Evolutionary conservation across 1,140 invertebrate genomes (phyloP), one percentile per base, ranked within the genome.

Genomic region (Ericerus pela): DNA sequence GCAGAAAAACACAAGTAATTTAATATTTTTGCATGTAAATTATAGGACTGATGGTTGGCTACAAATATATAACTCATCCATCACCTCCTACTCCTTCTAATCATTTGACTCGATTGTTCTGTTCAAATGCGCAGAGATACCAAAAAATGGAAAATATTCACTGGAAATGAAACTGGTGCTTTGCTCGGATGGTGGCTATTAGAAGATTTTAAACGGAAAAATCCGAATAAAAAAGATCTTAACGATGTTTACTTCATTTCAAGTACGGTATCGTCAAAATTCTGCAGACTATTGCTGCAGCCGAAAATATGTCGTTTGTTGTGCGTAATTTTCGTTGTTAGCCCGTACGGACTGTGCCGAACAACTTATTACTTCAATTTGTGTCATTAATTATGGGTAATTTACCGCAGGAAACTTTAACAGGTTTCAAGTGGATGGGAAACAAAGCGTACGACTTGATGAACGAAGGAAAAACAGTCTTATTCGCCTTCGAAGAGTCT

Each of bases 371-470:
- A 11, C 22, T 5, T 18, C 1, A 29, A 20, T 18, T 28, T 37
- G 8, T 30, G 28, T 18, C 22, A 26, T 51, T 52, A 11, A 6
- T 18, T 33, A 58, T 51, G 59, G 51, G 18, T 55, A 55, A 59
- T 60, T 55, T 55, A 59, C 64, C 61, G 47, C 62, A 85, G 70
- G 93, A 99, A 73, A 99, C 96, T 0, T 73, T 99, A 43, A 99
- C 96, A n/a, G 87, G 96, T 0, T 99, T 99, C 67, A 99, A 99
- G 66, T 99, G 95, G 94, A 98, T 99, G 88, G 95, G 89, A 66
- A 99, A 97, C 67, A 79, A 77, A 70, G 75, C 84, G 0, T 68
- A 81, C 29, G 77, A 94, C n/a, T 67, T 95, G 24, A 69, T 75
- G 54, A 53, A 57, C 12, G 64, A 79, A 43, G 78, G 76, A 2